These are phyloP conservation scores for Nycticorax nycticorax DNA, from an alignment of 2,113 vertebrate genomes.

Conservation along the genomic window DNA sequence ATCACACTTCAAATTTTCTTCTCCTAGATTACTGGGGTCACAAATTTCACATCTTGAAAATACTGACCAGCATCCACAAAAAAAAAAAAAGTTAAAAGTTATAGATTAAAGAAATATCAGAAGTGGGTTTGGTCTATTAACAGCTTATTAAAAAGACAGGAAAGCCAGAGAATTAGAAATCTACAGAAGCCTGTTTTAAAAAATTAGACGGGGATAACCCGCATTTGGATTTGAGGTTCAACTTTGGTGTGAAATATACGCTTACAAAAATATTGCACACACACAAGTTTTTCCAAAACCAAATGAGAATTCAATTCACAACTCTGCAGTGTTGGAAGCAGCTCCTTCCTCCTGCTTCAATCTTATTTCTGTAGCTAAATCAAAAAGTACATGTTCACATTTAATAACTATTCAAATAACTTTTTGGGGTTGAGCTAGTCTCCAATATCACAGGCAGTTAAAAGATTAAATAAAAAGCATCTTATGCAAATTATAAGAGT, in stretches of 20 bases:
- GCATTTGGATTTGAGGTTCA: background rate
- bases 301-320: background rate
- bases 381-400: background rate
- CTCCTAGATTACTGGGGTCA: background rate
- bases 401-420: background rate
- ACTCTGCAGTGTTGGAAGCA: background rate
- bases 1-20: background rate
- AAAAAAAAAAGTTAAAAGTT: background rate
- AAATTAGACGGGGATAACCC: background rate
- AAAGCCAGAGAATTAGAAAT: background rate
- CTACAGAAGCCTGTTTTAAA: background rate
- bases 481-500: background rate
- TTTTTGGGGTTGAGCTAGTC: background rate
- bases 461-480: background rate
- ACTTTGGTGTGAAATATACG: background rate
- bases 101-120: background rate
- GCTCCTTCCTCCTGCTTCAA: background rate
- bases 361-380: background rate
- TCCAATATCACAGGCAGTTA: background rate
- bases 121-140: background rate
- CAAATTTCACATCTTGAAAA: background rate
- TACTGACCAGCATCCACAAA: background rate
- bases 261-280: background rate
- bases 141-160: background rate
- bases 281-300: background rate